These are phyloP conservation scores for Polyodon spathula DNA, from an alignment of 2,113 vertebrate genomes.

Conservation along the genomic window DNA sequence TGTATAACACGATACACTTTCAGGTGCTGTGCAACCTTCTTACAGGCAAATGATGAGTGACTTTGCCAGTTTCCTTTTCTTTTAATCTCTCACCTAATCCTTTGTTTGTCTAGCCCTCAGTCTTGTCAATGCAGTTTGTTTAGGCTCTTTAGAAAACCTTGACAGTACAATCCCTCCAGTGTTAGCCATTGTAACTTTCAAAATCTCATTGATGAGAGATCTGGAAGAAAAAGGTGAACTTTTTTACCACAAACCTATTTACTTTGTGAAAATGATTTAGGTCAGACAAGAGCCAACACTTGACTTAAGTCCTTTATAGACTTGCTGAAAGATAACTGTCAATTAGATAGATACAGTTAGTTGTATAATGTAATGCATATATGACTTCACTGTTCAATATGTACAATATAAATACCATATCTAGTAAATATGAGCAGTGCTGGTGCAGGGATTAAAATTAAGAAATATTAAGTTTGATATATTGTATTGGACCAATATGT, in stretches of 20 bases:
- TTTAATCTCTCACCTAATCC: slow-evolving; percentile 59
- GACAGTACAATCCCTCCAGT: slow-evolving; percentile 26
- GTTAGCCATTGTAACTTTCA: slow-evolving; percentile 31
- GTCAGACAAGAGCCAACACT: slow-evolving; percentile 10
- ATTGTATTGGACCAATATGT: too few species aligned
- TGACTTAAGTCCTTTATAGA: slow-evolving; percentile 14
- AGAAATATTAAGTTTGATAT: too few species aligned
- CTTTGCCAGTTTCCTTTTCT: slow-evolving; percentile 37
- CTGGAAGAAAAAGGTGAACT: slow-evolving; percentile 28
- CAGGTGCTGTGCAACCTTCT: too few species aligned
- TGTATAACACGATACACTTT: too few species aligned
- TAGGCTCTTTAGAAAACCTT: slow-evolving; percentile 48
- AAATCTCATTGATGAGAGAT: slow-evolving; percentile 46
- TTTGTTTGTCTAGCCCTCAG: slow-evolving; percentile 57
- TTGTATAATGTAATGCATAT: too few species aligned
- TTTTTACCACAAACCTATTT: slow-evolving; percentile 31
- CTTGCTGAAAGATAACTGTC: slow-evolving; percentile 13
- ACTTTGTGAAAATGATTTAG: slow-evolving; percentile 47
- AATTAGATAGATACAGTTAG: slow-evolving; percentile 5
- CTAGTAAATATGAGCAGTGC: too few species aligned
- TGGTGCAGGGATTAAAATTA: too few species aligned
- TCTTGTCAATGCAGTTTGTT: slow-evolving; percentile 58
- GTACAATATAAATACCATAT: too few species aligned
- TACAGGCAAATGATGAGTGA: slow-evolving; percentile 26
- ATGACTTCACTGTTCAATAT: too few species aligned